These are phyloP conservation scores for Leucoptera coffeella DNA, from an alignment of 2,888 invertebrate genomes.

Conservation along the genomic window DNA sequence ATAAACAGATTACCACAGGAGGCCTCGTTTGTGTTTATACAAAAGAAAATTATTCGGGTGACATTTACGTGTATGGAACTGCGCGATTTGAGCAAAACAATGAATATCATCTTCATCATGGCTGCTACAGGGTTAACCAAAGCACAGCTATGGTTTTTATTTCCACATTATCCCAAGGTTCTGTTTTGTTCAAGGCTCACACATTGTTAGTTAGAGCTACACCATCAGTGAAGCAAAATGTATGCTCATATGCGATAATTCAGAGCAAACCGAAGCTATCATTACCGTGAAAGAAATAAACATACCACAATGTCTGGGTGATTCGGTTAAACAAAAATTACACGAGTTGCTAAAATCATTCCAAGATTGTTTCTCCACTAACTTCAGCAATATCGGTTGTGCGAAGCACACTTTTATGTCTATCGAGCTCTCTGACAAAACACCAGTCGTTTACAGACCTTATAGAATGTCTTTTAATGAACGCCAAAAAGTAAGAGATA, in stretches of 20 bases:
- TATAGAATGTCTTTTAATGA: too few species aligned
- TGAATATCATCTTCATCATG: constrained; percentile 6
- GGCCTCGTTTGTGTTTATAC: not conserved
- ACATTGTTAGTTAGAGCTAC: constrained; percentile 4
- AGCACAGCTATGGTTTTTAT: constrained; percentile 6
- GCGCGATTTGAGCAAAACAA: constrained; percentile 4
- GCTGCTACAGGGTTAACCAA: constrained; percentile 4
- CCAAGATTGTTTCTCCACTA: constrained; percentile 6
- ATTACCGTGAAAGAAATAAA: constrained; percentile 5
- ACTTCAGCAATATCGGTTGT: constrained; percentile 7
- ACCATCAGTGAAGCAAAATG: constrained; percentile 2
- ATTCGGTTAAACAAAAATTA: constrained; percentile 1
- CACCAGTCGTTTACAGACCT: constrained; percentile 8
- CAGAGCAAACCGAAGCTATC: constrained; percentile 2
- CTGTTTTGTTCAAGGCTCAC: constrained; percentile 1
- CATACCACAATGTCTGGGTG: constrained; percentile 1
- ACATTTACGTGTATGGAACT: constrained; percentile 7
- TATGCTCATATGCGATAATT: constrained; percentile 3
- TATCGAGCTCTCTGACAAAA: constrained; percentile 7
- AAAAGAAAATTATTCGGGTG: constrained; percentile 5
- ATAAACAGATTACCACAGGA: not conserved
- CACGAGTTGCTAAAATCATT: constrained; percentile 5
- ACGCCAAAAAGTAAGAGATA: too few species aligned
- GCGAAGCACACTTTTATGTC: constrained; percentile 6
- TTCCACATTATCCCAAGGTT: not conserved